Evolutionary conservation across 2,797 vertebrate genomes (phyloP), one percentile per base, ranked within the genome.

Genomic region (Melanotaenia pygmaea): DNA sequence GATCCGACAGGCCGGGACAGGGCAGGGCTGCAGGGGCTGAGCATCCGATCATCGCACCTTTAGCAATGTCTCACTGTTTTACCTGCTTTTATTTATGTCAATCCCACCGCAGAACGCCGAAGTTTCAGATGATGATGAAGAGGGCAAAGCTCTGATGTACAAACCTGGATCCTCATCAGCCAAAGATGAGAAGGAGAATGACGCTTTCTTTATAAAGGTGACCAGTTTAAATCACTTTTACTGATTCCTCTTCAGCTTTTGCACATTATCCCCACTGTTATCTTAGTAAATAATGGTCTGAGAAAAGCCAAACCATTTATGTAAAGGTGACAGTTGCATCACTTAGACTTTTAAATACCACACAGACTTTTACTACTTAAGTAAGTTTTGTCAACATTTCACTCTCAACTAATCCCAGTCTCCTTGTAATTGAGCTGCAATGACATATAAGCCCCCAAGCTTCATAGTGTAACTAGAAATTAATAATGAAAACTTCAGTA

Each of bases 121-220:
- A 45, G 63, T 63, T 18, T 93, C 94, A 1, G 94, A 95, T 32
- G 93, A 95, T 10, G 94, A 95, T 0, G 93, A 94, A 5, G 94
- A 95, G 68, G 77, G 47, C 37, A 88, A 34, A 82, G 82, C 90
- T 14, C 89, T 94, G 11, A 79, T 95, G 90, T 79, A 66, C 51
- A 92, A 81, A 80, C 57, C 93, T 24, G 93, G 92, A 61, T 14
- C 88, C 62, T 80, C 84, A 37, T 89, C 89, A 14, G 83, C 59
- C 65, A 94, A 92, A 80, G 94, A 94, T 70, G 94, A 94, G 3
- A 94, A 93, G 81, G 94, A 95, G 13, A 95, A 91, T 70, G 94
- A 95, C 0, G 62, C 77, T n/a, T 95, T 94, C 86, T 93, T 95
- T 34, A 93, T 67, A 79, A 95, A 94, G 94, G 95, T 95, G 37